Conservation (phyloP, 1,140 invertebrate genomes). For the Solenopsis fugax region DNA sequence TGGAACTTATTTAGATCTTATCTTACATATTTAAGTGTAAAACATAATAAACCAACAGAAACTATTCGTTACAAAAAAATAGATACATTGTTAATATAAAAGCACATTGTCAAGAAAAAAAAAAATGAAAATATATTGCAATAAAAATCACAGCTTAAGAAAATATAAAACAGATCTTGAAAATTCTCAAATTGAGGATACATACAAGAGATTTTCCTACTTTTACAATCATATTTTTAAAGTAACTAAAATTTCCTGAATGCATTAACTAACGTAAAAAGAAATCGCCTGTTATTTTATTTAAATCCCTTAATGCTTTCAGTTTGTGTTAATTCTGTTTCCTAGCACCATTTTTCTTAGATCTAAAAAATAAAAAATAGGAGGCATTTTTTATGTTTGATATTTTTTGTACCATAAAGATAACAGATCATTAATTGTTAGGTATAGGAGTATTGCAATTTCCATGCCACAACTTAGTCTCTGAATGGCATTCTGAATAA, state of each 20-base stretch:
- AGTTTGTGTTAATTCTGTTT: background rate
- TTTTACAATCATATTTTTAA: no score
- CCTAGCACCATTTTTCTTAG: conserved; percentile 2
- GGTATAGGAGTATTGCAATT: conserved; percentile 95
- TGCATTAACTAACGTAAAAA: background rate
- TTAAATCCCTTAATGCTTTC: background rate
- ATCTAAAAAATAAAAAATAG: background rate
- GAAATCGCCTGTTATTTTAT: background rate
- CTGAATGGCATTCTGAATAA: conserved; percentile 92
- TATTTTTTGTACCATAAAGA: background rate
- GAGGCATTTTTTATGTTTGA: background rate
- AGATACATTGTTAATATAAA: no score
- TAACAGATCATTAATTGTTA: conserved; percentile 77
- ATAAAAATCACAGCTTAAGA: no score
- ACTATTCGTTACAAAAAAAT: no score
- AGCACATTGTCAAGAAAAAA: no score
- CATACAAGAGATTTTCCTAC: background rate
- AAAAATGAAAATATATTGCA: no score
- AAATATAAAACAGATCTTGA: background rate
- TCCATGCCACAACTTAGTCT: conserved; percentile 93
- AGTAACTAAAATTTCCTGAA: no score
- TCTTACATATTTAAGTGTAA: no score
- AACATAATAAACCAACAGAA: no score
- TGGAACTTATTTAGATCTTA: no score
- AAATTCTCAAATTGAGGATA: background rate